Evolutionary conservation across 2,797 vertebrate species (phyloP).

Genomic region (Muraenolepis orangiensis): DNA sequence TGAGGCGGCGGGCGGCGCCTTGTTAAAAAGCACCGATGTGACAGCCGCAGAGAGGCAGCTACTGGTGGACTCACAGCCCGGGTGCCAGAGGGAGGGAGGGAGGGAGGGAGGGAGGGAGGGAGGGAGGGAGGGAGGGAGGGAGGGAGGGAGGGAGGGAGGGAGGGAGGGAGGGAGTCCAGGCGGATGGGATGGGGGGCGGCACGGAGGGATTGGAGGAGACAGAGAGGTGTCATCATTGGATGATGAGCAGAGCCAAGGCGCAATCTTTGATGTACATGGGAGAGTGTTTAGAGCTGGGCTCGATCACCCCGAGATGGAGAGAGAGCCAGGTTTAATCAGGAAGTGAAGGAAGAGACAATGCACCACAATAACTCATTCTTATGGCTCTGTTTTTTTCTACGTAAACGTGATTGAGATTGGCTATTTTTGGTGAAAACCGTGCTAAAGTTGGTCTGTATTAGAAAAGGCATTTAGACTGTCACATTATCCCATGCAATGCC

Average conservation of each 20-base stretch:
- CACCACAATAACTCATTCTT: background rate
- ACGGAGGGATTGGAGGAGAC: no score
- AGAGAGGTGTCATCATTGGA: background rate
- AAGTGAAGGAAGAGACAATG: background rate
- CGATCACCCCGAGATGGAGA: background rate
- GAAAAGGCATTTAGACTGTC: background rate
- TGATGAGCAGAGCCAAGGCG: background rate
- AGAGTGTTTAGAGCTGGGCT: background rate
- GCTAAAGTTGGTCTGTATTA: background rate
- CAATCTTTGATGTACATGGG: background rate
- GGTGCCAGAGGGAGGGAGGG: background rate
- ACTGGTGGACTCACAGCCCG: background rate
- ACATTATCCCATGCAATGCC: slow-evolving; percentile 16
- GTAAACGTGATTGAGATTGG: background rate
- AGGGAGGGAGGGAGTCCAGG: no score
- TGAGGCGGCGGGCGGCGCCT: background rate
- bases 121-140: background rate
- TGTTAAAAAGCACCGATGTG: background rate
- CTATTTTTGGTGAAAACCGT: background rate
- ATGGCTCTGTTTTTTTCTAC: background rate
- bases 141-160: background rate
- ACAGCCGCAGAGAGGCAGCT: background rate
- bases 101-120: no score
- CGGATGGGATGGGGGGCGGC: no score
- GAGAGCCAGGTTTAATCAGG: background rate